phyloP scores from a whole-genome alignment of 1,140 invertebrate species.

The Muscidifurax raptorellus region DNA sequence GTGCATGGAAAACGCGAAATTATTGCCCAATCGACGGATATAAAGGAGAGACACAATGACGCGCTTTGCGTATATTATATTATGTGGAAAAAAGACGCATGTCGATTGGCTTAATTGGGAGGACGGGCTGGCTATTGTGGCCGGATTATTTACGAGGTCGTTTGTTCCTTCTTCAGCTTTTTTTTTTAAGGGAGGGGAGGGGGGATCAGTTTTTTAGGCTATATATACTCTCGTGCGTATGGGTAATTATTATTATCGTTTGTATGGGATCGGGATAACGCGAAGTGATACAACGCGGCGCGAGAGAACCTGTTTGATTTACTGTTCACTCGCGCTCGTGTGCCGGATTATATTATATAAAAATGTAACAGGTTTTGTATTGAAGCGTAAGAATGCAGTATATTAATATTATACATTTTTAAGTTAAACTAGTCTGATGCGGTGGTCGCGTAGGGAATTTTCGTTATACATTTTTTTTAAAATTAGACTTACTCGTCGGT shows the following conservation, averaged over 20 bases:
- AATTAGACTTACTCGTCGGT: not conserved
- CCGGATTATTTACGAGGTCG: constrained; percentile 11
- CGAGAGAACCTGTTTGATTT: too few species aligned
- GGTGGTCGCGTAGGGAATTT: too few species aligned
- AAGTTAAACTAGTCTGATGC: too few species aligned
- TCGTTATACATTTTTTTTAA: not conserved
- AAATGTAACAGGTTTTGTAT: too few species aligned
- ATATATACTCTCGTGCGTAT: not conserved
- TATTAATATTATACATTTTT: too few species aligned
- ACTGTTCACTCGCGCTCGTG: too few species aligned
- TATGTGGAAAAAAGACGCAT: constrained; percentile 5
- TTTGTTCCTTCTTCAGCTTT: not conserved
- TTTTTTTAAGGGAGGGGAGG: too few species aligned
- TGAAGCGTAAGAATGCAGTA: too few species aligned
- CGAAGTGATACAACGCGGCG: too few species aligned
- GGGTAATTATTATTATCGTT: not conserved
- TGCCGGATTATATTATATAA: too few species aligned
- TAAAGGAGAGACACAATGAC: not conserved
- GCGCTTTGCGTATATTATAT: not conserved
- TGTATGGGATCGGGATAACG: not conserved
- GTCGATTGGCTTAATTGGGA: constrained; percentile 31
- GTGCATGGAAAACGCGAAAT: constrained; percentile 31
- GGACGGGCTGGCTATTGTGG: not conserved
- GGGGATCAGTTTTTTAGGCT: constrained; percentile 1
- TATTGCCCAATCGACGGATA: constrained; percentile 34